phyloP scores from a whole-genome alignment of 2,113 vertebrate species.

The Grallaria varia region DNA sequence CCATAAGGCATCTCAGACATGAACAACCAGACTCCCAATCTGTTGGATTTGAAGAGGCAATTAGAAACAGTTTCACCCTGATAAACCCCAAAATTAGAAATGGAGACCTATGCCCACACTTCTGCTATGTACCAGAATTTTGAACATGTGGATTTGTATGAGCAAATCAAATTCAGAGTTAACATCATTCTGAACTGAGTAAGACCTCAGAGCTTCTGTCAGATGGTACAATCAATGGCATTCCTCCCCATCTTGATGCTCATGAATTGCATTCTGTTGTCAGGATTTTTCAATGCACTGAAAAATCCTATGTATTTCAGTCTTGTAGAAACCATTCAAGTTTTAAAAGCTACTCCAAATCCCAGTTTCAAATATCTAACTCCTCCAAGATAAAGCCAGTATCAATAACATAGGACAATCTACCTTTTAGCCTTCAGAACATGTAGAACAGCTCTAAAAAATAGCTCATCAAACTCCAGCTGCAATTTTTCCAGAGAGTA shows the following conservation, averaged over 20 bases:
- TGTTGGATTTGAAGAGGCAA: conserved; percentile 44
- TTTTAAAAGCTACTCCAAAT: neutral
- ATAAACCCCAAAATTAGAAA: neutral
- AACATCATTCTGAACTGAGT: neutral
- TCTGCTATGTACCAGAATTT: neutral
- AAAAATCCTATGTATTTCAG: neutral
- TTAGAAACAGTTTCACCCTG: neutral
- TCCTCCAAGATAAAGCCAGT: neutral
- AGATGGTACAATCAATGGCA: neutral
- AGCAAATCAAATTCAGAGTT: neutral
- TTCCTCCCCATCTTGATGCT: neutral
- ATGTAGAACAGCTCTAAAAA: conserved; percentile 89
- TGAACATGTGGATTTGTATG: neutral
- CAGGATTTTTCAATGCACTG: no score
- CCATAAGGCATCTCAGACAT: conserved; percentile 98
- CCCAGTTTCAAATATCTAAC: neutral
- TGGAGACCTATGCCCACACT: neutral
- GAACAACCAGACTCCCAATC: conserved; percentile 96
- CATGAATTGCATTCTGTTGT: neutral
- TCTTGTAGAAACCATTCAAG: neutral
- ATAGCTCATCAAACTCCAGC: conserved; percentile 93
- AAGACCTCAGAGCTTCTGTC: neutral
- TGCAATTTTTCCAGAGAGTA: conserved; percentile 90
- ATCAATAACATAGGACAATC: neutral
- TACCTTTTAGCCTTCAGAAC: conserved; percentile 97